These are phyloP conservation scores for Acromyrmex charruanus DNA, from an alignment of 1,140 invertebrate species.

Conservation along the genomic window DNA sequence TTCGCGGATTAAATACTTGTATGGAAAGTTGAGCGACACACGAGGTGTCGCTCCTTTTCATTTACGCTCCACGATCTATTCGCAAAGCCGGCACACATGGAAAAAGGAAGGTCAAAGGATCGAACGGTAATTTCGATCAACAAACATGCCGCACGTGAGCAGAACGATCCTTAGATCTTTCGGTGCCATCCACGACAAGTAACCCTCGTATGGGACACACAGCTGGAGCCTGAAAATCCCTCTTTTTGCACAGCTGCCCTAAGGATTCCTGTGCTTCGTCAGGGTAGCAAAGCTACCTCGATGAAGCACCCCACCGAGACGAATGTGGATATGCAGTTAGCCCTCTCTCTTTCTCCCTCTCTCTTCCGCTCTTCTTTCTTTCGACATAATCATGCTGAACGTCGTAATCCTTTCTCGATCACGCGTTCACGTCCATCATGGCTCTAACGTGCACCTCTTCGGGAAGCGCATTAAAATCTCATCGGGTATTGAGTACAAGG, in stretches of 20 bases:
- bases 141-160: slow-evolving; percentile 13
- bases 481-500: slow-evolving; percentile 57
- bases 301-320: slow-evolving; percentile 64
- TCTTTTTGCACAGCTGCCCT: slow-evolving; percentile 81
- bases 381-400: slow-evolving; percentile 67
- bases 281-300: slow-evolving; percentile 64
- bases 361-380: slow-evolving; percentile 28
- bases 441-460: slow-evolving; percentile 46
- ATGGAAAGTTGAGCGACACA: slow-evolving; percentile 8
- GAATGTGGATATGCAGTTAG: slow-evolving; percentile 66
- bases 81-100: background rate
- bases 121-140: slow-evolving; percentile 58
- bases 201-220: slow-evolving; percentile 73
- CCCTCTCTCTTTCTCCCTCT: slow-evolving; percentile 35
- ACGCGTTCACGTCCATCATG: slow-evolving; percentile 79
- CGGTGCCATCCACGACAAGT: slow-evolving; percentile 68
- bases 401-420: slow-evolving; percentile 83
- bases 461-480: slow-evolving; percentile 80
- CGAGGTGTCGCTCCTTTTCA: background rate
- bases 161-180: slow-evolving; percentile 42
- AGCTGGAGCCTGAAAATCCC: slow-evolving; percentile 76
- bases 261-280: slow-evolving; percentile 50
- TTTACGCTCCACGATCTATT: slow-evolving; percentile 29
- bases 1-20: background rate
- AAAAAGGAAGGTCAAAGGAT: slow-evolving; percentile 16